Base-by-base conservation (phyloP, 2,888 invertebrate genomes). In the Himalopsyche kuldschensis region DNA sequence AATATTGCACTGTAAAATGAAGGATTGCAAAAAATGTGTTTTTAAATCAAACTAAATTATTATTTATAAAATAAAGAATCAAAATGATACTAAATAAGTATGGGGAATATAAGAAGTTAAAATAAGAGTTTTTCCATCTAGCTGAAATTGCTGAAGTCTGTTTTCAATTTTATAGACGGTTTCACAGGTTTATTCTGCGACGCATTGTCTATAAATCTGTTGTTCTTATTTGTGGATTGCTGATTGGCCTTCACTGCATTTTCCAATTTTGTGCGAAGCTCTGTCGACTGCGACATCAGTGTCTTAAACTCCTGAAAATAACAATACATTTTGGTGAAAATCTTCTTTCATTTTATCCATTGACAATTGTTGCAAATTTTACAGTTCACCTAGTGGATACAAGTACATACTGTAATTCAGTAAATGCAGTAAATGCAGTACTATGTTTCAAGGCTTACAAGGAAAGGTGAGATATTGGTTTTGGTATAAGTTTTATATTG, bases 141-240 rank as follows among this genome's bases (percentile, higher is more conserved):
- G 88, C 95, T 94, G 88, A 98, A 98, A 91, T 98, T 97, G 88
- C 97, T 97, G 90, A 98, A 98, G 91, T 98, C 97, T 2, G 97
- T 98, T 92, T 97, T 98, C 87, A 98, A 93, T 90, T 97, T 97
- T 88, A 98, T 98, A 80, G 96, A 95, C 84, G 96, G 97, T 84
- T 92, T 90, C 75, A 91, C 90, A 6, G 90, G 87, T 87, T 89
- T 89, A 48, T 88, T 88, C 77, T 88, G 88, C 76, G 88, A 88
- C 32, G 69, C 77, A 80, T 82, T 81, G 17, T 75, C 80, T 87
- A 87, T 17, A 0, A 89, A 6, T 41, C 81, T 77, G 8, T 75
- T 47, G 15, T 79, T 82, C 63, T 81, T 82, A 35, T 81, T 85
- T 32, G 80, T 78, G 86, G 92, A 90, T 90, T 93, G 94, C 87